Conservation (phyloP, 2,113 vertebrate genomes). For the Oriolus oriolus region DNA sequence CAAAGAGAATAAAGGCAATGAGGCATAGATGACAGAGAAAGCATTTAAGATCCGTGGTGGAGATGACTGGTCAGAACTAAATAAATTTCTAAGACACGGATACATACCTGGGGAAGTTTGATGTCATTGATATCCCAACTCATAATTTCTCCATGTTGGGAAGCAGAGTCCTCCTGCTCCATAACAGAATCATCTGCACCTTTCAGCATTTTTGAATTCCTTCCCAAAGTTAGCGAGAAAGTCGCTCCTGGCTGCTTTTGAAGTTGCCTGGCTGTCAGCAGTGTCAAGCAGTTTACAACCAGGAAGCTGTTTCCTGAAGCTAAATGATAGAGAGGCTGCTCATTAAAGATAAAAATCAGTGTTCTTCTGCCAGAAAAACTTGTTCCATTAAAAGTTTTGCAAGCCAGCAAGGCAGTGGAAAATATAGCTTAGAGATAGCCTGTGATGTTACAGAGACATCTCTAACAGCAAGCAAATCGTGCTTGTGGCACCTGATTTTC, state of each 20-base stretch:
- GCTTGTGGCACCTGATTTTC: not conserved
- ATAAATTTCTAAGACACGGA: not conserved
- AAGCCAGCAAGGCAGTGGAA: slow-evolving; percentile 48
- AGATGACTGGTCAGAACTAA: not conserved
- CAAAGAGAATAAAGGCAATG: not conserved
- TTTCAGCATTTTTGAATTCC: slow-evolving; percentile 1
- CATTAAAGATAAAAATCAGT: slow-evolving; percentile 67
- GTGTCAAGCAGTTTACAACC: slow-evolving; percentile 43
- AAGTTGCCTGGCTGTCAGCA: slow-evolving; percentile 4
- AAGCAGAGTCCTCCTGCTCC: slow-evolving; percentile 38
- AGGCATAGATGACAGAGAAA: not conserved
- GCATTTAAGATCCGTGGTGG: not conserved
- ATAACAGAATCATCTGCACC: not conserved
- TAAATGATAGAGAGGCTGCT: slow-evolving; percentile 49
- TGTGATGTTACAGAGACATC: not conserved
- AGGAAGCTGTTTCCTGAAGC: slow-evolving; percentile 63
- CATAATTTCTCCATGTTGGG: slow-evolving; percentile 13
- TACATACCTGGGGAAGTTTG: slow-evolving; percentile 78
- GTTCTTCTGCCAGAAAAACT: slow-evolving; percentile 67
- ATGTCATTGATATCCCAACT: slow-evolving; percentile 82
- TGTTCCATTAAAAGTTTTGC: slow-evolving; percentile 67
- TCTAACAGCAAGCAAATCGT: not conserved
- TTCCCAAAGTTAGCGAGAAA: not conserved
- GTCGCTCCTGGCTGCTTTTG: not conserved
- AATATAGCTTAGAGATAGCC: slow-evolving; percentile 19